Percentiles rank a stretch among this genome's conserved stretches.
Conservation (phyloP, 1,140 invertebrate genomes). For the Aphaenogaster ashmeadi region DNA sequence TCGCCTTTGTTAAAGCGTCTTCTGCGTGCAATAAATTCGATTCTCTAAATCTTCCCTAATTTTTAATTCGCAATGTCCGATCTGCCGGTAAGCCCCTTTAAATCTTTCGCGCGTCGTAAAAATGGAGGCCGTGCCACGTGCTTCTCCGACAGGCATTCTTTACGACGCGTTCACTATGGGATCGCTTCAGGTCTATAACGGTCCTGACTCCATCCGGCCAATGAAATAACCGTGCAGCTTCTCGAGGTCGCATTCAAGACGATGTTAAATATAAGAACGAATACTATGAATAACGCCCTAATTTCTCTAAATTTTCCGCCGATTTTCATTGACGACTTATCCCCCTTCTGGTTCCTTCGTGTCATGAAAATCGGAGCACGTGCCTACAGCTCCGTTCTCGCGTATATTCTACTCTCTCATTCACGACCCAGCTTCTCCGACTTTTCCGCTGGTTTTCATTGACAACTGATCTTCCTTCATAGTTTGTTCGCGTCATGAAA, state of each 20-base stretch:
- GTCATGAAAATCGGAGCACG: background rate
- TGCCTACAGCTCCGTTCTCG: background rate
- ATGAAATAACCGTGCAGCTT: background rate
- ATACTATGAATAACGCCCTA: too few relatives aligned
- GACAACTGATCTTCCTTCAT: background rate
- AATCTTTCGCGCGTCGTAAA: slow-evolving; percentile 14
- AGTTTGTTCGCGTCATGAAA: background rate
- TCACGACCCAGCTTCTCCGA: too few relatives aligned
- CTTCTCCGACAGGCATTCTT: background rate
- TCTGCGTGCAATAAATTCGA: background rate
- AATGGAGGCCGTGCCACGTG: background rate
- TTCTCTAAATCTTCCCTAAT: background rate
- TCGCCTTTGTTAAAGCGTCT: too few relatives aligned
- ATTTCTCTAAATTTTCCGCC: background rate
- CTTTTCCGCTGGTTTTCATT: background rate
- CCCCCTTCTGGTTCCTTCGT: too few relatives aligned
- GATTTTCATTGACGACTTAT: background rate
- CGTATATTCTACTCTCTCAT: too few relatives aligned
- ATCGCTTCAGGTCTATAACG: background rate
- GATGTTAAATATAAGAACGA: background rate
- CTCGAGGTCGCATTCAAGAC: background rate
- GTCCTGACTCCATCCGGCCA: background rate
- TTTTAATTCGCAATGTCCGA: background rate
- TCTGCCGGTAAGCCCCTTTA: background rate
- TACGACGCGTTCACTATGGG: background rate